Conservation (phyloP, 2,888 invertebrate genomes). For the Agrotis puta region DNA sequence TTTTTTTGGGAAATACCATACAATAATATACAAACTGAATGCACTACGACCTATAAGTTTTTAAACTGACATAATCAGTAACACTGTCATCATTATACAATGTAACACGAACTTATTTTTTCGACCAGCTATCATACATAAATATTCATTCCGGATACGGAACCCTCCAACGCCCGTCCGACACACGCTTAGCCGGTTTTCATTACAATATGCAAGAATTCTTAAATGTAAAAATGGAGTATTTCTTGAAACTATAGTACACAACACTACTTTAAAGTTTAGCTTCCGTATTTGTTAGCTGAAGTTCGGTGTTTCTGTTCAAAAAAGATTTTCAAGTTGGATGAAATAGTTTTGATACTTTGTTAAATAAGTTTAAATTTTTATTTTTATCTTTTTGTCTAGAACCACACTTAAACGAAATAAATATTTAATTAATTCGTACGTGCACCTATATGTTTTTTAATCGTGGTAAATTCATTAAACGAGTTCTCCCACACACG, state of each 20-base stretch:
- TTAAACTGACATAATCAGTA: too few relatives aligned
- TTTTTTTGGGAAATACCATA: too few relatives aligned
- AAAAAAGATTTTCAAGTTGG: neutral
- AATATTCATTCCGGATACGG: neutral
- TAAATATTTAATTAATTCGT: too few relatives aligned
- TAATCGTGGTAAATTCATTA: too few relatives aligned
- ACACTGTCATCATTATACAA: too few relatives aligned
- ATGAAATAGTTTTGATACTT: slow-evolving; percentile 26
- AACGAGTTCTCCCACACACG: too few relatives aligned
- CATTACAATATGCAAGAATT: neutral
- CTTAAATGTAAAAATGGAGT: neutral
- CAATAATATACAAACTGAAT: too few relatives aligned
- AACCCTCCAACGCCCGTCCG: neutral
- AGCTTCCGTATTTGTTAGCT: neutral
- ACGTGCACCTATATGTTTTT: too few relatives aligned
- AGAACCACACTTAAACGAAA: too few relatives aligned
- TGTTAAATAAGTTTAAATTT: neutral
- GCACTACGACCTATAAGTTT: too few relatives aligned
- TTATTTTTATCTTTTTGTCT: too few relatives aligned
- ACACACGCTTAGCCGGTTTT: neutral
- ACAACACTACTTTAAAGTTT: neutral
- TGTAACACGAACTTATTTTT: neutral
- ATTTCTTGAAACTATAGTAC: slow-evolving; percentile 1
- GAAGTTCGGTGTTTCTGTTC: neutral
- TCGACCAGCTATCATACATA: neutral